Percentiles rank a stretch among this genome's conserved stretches.
These are phyloP conservation scores for Hydractinia symbiolongicarpus DNA, from an alignment of 30 jellyfish, hydroid and myxozoan species.

Conservation along the genomic window DNA sequence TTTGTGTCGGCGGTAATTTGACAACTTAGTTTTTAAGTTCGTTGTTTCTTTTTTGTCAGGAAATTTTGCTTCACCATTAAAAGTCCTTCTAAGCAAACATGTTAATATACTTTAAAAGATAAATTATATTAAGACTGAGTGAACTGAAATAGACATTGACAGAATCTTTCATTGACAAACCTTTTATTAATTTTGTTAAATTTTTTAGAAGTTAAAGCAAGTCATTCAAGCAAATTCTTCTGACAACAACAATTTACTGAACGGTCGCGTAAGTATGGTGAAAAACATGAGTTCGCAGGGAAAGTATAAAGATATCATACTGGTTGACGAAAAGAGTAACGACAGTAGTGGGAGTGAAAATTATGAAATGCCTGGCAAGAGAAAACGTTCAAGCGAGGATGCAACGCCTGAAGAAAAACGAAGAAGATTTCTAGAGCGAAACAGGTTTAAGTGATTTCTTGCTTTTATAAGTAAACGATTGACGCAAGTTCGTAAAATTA, in stretches of 20 bases:
- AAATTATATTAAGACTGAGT: no score
- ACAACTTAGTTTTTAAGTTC: no score
- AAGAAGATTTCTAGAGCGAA: slow-evolving; percentile 68
- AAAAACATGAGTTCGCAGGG: slow-evolving; percentile 18
- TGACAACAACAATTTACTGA: background rate
- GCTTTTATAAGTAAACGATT: background rate
- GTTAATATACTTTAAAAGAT: no score
- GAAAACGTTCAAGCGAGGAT: slow-evolving; percentile 56
- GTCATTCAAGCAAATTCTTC: slow-evolving; percentile 11
- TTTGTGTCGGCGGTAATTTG: no score
- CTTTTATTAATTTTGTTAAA: background rate
- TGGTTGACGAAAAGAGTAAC: slow-evolving; percentile 20
- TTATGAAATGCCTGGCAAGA: slow-evolving; percentile 1
- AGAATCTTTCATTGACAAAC: no score
- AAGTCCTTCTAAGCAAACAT: no score
- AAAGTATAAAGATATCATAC: slow-evolving; percentile 29
- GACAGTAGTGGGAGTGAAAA: background rate
- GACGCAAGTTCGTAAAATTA: no score
- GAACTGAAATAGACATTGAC: no score
- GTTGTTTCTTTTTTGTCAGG: no score
- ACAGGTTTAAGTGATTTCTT: slow-evolving; percentile 42
- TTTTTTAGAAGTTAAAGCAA: slow-evolving; percentile 25
- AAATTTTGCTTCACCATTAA: no score
- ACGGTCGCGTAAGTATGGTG: background rate
- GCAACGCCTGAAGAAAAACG: slow-evolving; percentile 90